Evolutionary conservation across 2,797 vertebrate species (phyloP).

Genomic region (Clarias platycephalus): DNA sequence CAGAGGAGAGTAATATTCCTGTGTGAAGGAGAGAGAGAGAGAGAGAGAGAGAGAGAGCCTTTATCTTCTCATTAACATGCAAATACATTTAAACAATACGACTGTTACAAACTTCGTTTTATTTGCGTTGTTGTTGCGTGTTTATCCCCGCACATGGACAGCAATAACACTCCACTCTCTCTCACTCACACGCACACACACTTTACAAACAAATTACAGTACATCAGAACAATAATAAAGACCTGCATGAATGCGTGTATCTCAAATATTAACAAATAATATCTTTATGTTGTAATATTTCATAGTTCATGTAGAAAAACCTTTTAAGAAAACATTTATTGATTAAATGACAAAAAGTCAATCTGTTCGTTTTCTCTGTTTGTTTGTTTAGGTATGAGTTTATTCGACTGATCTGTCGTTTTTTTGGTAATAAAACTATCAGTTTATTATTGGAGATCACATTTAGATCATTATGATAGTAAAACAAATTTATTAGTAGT

Average conservation of each 20-base stretch:
- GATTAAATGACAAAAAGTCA: too few species aligned
- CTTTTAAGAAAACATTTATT: background rate
- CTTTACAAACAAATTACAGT: background rate
- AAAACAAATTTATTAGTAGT: too few species aligned
- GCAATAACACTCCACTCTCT: background rate
- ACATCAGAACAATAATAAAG: background rate
- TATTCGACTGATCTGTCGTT: too few species aligned
- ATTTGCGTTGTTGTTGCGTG: conserved; percentile 43
- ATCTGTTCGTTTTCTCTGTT: too few species aligned
- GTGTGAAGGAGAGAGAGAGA: background rate
- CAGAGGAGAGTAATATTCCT: conserved; percentile 23
- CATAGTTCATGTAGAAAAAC: background rate
- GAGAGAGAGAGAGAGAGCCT: conserved; percentile 29
- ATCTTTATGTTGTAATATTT: background rate
- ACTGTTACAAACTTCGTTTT: conserved; percentile 47
- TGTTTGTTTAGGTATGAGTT: too few species aligned
- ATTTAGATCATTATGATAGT: too few species aligned
- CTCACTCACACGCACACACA: background rate
- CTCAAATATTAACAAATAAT: background rate
- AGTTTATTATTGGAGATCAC: too few species aligned
- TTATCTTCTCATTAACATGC: conserved; percentile 60
- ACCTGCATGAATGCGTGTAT: background rate
- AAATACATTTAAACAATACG: conserved; percentile 54
- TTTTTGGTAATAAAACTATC: too few species aligned
- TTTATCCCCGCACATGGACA: conserved; percentile 33